Conservation (phyloP, 2,113 vertebrate genomes). For the Corvus cornix region DNA sequence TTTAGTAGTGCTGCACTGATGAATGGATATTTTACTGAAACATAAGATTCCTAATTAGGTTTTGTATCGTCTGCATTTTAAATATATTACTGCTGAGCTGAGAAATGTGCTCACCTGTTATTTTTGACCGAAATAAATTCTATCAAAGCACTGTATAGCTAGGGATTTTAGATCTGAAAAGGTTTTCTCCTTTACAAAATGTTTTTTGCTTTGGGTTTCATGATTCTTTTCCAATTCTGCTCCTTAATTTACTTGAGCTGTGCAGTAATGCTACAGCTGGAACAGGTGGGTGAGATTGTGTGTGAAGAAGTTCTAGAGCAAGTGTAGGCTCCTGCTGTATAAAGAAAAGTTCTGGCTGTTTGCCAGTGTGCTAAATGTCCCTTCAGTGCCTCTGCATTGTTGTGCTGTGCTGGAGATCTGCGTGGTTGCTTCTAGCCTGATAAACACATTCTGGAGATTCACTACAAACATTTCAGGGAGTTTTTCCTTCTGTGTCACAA, state of each 20-base stretch:
- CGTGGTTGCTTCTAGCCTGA: neutral
- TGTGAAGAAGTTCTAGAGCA: neutral
- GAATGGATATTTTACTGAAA: neutral
- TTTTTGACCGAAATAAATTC: neutral
- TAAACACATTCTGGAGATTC: neutral
- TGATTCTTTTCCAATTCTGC: neutral
- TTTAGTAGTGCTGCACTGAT: neutral
- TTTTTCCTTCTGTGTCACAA: neutral
- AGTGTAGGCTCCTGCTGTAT: neutral
- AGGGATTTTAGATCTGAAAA: neutral
- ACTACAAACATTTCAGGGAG: neutral
- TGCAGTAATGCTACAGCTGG: neutral
- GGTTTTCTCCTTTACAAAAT: neutral
- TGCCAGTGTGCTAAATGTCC: neutral
- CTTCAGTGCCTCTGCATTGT: neutral
- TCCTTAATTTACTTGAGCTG: neutral
- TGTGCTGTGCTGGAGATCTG: neutral
- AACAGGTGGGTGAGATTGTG: neutral
- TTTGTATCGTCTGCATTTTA: neutral
- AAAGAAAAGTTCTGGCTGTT: neutral
- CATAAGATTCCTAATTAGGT: neutral
- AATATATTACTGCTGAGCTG: neutral
- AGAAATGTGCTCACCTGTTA: neutral
- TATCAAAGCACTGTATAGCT: neutral
- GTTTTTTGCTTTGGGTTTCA: neutral